Evolutionary conservation across 2,797 vertebrate species (phyloP), one percentile per base, ranked within the genome.

Genomic region (Bovichtus variegatus): DNA sequence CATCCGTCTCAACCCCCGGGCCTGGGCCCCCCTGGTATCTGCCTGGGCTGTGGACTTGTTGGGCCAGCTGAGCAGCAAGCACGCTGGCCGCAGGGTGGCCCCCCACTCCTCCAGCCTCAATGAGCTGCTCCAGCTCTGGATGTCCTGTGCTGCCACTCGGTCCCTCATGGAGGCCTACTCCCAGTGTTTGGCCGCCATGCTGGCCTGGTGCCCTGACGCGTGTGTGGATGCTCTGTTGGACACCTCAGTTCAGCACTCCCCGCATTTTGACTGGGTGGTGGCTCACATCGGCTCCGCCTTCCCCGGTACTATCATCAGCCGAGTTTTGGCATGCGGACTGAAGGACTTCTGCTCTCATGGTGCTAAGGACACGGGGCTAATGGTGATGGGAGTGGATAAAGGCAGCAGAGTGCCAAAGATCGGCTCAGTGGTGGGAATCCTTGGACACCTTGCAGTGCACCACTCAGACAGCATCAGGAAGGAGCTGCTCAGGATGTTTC

Each of bases 281-380:
- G 98, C 98, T 1, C 98, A 99, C 85, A 98, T 99, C 0, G 98
- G 98, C n/a, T 98, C 97, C 0, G 97, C 97, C 23, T 99, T 99
- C 88, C 98, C 98, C 0, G 95, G 94, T 64, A 99, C 98, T 57
- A 99, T 99, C 88, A 99, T 99, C 87, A 98, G 96, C 83, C 90
- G 98, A 0, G 98, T 99, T 0, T 92, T 99, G 1, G 97, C 97
- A 0, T 99, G 98, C 50, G 98, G 98, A 53, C 94, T 99, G 1
- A 98, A 98, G 83, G 97, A 99, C 57, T 99, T 98, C 80, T 97
- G 97, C 59, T 95, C 96, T 7, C 97, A 97, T 0, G 96, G 96
- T 13, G 84, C 90, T 74, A 91, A 90, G 76, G 95, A 89, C 49
- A 92, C 90, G 64, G 88, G 84, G 38, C 63, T 78, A 6, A 76